Percentiles rank a stretch among this genome's conserved stretches.
phyloP scores from a whole-genome alignment of 2,113 vertebrate species.

The Bubo bubo region DNA sequence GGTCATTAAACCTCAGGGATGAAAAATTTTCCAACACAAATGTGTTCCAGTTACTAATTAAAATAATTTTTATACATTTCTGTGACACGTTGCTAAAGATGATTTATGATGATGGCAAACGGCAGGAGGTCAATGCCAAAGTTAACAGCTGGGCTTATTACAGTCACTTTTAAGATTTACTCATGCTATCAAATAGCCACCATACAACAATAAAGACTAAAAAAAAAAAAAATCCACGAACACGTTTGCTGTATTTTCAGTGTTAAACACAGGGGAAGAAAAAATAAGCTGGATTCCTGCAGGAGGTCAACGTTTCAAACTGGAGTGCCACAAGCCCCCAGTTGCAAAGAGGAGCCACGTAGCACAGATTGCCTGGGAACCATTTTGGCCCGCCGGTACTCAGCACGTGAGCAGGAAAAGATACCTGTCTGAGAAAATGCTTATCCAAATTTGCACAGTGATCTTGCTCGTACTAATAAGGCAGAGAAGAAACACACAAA shows the following conservation, averaged over 20 bases:
- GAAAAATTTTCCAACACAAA: conserved; percentile 3
- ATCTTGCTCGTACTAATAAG: too few species aligned
- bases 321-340: not conserved
- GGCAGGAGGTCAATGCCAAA: not conserved
- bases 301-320: not conserved
- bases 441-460: not conserved
- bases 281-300: not conserved
- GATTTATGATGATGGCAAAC: not conserved
- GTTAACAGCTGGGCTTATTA: not conserved
- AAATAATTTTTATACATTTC: not conserved
- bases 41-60: conserved; percentile 13
- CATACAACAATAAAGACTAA: not conserved
- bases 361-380: not conserved
- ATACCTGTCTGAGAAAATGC: not conserved
- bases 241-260: not conserved
- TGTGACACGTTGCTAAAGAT: not conserved
- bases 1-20: conserved; percentile 1
- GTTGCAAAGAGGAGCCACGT: not conserved
- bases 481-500: not conserved
- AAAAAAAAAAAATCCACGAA: not conserved
- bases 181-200: not conserved
- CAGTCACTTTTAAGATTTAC: not conserved
- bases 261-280: not conserved
- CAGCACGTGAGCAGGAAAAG: not conserved
- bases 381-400: not conserved